These are phyloP conservation scores for Epirrhoe tristata DNA, from an alignment of 2,888 invertebrate genomes.

Conservation along the genomic window DNA sequence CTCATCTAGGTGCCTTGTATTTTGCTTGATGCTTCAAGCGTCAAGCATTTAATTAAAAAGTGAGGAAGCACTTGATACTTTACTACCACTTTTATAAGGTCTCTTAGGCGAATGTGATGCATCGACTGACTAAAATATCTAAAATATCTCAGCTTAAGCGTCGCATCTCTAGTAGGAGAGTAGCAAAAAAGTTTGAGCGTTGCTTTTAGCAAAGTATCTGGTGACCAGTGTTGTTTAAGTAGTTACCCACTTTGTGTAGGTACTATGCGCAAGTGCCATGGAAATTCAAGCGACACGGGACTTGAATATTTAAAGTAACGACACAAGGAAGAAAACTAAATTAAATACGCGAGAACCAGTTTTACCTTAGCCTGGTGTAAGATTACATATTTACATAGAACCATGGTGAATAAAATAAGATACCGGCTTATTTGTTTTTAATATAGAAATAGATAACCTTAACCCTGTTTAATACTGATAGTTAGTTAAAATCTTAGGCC, in stretches of 20 bases:
- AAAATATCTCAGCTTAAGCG: background rate
- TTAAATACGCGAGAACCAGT: conserved; percentile 2
- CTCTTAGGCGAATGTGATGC: background rate
- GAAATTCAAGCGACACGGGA: conserved; percentile 6
- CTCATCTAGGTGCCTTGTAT: too few relatives aligned
- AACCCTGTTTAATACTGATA: too few relatives aligned
- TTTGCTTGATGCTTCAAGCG: too few relatives aligned
- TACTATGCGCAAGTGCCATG: conserved; percentile 5
- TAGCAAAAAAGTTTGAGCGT: conserved; percentile 5
- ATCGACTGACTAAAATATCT: background rate
- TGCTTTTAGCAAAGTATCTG: conserved; percentile 11
- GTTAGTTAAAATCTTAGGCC: too few relatives aligned
- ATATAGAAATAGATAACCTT: too few relatives aligned
- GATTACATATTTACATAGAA: background rate
- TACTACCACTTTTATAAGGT: too few relatives aligned
- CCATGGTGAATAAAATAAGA: background rate
- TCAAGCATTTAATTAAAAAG: too few relatives aligned
- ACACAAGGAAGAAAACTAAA: conserved; percentile 8
- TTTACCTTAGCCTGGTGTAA: background rate
- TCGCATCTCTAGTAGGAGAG: conserved; percentile 2
- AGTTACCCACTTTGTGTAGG: conserved; percentile 12
- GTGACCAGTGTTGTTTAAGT: conserved; percentile 18
- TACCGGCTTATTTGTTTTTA: too few relatives aligned
- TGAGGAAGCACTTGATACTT: too few relatives aligned
- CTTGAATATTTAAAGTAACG: conserved; percentile 19